A percentile compares a stretch with the other conserved stretches of the same genome.
phyloP scores from a whole-genome alignment of 2,797 vertebrate genomes.

The Tapirus indicus region DNA sequence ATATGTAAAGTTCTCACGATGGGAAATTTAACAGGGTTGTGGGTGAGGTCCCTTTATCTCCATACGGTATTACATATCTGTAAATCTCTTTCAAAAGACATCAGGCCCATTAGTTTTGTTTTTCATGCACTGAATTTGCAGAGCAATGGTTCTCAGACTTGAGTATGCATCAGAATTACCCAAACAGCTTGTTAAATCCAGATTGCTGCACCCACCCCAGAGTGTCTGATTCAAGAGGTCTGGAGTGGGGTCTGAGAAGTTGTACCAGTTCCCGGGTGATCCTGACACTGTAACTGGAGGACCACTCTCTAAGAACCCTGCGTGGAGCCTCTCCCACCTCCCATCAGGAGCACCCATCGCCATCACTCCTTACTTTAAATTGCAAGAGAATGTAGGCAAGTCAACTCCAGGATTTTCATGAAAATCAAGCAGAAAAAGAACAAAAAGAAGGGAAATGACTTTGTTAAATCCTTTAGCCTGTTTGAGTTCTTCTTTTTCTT shows the following conservation, averaged over 20 bases:
- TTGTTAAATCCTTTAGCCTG: background rate
- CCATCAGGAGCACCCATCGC: background rate
- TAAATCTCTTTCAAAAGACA: constrained; percentile 27
- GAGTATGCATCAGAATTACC: background rate
- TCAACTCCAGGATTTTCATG: background rate
- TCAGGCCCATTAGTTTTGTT: constrained; percentile 5
- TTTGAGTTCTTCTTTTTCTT: background rate
- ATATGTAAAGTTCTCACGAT: background rate
- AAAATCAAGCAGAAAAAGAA: background rate
- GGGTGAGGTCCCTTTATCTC: background rate
- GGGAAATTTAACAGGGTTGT: background rate
- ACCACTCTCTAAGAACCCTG: background rate
- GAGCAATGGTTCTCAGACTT: background rate
- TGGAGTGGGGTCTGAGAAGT: background rate
- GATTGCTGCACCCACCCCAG: background rate
- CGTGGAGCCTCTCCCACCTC: background rate
- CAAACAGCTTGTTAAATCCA: background rate
- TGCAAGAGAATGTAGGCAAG: background rate
- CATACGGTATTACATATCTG: background rate
- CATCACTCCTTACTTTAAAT: background rate
- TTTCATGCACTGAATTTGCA: constrained; percentile 5
- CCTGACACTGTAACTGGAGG: background rate
- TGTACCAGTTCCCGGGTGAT: background rate
- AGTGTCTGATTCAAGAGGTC: background rate
- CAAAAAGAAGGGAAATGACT: background rate